These are phyloP conservation scores for Cheilosia variabilis DNA, from an alignment of 2,888 invertebrate genomes.

Conservation along the genomic window DNA sequence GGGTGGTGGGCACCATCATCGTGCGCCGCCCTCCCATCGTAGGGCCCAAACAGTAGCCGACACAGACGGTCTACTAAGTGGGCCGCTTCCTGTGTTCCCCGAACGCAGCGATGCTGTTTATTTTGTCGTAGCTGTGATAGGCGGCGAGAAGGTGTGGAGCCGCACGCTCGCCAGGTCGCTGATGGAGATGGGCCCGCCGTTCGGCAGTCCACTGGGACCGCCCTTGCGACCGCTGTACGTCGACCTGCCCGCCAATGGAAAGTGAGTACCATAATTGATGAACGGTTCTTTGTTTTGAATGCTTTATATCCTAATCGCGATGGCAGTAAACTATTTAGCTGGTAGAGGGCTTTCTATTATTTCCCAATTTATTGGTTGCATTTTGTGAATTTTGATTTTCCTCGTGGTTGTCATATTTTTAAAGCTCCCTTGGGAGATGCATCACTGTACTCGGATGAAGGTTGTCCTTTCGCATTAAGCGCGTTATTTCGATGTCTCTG, in stretches of 20 bases:
- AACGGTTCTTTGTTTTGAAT: background rate
- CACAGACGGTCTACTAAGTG: constrained; percentile 44
- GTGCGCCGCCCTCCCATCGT: constrained; percentile 46
- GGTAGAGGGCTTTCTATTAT: constrained; percentile 8
- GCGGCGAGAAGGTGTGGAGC: constrained; percentile 78
- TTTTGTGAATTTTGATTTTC: constrained; percentile 30
- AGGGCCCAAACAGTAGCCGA: constrained; percentile 33
- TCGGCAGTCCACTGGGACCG: constrained; percentile 77
- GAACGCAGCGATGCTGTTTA: constrained; percentile 78
- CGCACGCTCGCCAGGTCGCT: constrained; percentile 77
- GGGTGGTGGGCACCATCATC: constrained; percentile 55
- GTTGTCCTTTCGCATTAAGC: too few species aligned
- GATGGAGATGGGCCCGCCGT: constrained; percentile 79
- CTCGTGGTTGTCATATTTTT: constrained; percentile 4
- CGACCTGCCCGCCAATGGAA: constrained; percentile 78
- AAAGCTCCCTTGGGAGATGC: background rate
- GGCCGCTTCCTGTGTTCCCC: constrained; percentile 77
- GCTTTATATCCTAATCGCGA: background rate
- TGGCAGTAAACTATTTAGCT: constrained; percentile 27
- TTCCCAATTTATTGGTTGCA: constrained; percentile 12
- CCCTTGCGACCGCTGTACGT: constrained; percentile 78
- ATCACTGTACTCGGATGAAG: too few species aligned
- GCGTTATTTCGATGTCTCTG: too few species aligned
- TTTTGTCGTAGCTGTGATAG: constrained; percentile 79
- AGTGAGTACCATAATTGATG: constrained; percentile 73